phyloP scores from a whole-genome alignment of 2,113 vertebrate genomes.

The Corythornis cristatus region DNA sequence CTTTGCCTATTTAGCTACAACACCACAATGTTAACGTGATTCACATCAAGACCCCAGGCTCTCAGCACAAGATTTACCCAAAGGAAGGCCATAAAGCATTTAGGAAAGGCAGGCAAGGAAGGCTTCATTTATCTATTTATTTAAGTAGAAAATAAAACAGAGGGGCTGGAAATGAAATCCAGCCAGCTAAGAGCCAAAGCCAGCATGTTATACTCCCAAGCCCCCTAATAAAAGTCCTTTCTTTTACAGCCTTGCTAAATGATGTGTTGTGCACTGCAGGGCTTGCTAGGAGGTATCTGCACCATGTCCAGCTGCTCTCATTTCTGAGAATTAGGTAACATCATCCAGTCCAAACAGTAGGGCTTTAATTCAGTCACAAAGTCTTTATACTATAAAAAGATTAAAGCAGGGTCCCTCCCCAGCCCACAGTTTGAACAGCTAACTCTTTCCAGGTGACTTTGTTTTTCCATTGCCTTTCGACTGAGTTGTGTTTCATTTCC shows the following conservation, averaged over 20 bases:
- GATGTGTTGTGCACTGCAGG: background rate
- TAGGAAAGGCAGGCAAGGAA: background rate
- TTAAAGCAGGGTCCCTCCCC: background rate
- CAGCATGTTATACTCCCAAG: background rate
- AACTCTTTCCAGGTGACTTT: slow-evolving; percentile 46
- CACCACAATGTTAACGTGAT: background rate
- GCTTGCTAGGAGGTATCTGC: slow-evolving; percentile 44
- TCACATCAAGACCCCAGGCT: background rate
- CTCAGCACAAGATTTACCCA: background rate
- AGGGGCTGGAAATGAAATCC: background rate
- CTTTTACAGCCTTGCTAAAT: slow-evolving; percentile 40
- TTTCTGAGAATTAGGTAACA: slow-evolving; percentile 54
- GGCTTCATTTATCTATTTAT: background rate
- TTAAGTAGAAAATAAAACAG: slow-evolving; percentile 14
- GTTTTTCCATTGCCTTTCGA: background rate
- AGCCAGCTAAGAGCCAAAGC: background rate
- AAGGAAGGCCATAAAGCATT: background rate
- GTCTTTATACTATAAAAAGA: slow-evolving; percentile 40
- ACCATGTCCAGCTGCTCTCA: background rate
- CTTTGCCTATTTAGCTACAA: background rate
- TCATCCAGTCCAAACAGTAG: slow-evolving; percentile 43
- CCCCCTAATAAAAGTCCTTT: slow-evolving; percentile 28
- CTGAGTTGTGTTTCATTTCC: background rate
- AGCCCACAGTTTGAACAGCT: background rate
- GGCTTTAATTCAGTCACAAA: slow-evolving; percentile 31